Base-by-base conservation (phyloP, 2,888 invertebrate genomes). In the Toxonevra muliebris region DNA sequence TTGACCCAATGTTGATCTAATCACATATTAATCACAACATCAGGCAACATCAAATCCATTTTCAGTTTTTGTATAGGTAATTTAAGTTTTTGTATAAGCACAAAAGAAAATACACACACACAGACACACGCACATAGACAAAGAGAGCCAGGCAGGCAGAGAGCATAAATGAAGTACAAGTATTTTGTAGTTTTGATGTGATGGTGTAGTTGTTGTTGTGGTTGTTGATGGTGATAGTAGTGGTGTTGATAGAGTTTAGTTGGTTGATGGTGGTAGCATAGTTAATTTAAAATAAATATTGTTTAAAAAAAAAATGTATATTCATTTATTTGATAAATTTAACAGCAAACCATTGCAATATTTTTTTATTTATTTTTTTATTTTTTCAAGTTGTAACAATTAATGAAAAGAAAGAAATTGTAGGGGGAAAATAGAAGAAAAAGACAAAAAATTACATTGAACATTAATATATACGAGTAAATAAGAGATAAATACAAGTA, bases 1-100 rank as follows among this genome's bases (percentile, higher is more conserved):
- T 83, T 85, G 85, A 79, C 85, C 84, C 82, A 85, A 83, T 75
- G 84, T 85, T 77, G 85, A 79, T 83, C 85, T 85, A 84, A 80
- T 82, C 52, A 68, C 58, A 58, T 19, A 53, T 58, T 58, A 13
- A 64, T 54, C 52, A 68, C 12, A 13, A 48, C 15, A 53, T 42
- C 53, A 52, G 41, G 55, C 61, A 66, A 66, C 58, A 59, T 60
- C 61, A 61, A 70, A 48, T 72, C 70, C 62, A 64, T 74, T 71
- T 67, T 69, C 67, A 12, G 19, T 57, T 40, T 66, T 5, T 2
- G 61, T 63, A 61, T 54, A 58, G 55, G 59, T 30, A 30, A 41
- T 65, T 50, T 70, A 65, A 66, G 43, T 67, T 58, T 69, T 66
- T 60, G 55, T 53, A 60, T 60, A 42, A 42, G 61, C 64, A 66